phyloP scores from a whole-genome alignment of 1,140 invertebrate species.

The Chrysopa pallens region DNA sequence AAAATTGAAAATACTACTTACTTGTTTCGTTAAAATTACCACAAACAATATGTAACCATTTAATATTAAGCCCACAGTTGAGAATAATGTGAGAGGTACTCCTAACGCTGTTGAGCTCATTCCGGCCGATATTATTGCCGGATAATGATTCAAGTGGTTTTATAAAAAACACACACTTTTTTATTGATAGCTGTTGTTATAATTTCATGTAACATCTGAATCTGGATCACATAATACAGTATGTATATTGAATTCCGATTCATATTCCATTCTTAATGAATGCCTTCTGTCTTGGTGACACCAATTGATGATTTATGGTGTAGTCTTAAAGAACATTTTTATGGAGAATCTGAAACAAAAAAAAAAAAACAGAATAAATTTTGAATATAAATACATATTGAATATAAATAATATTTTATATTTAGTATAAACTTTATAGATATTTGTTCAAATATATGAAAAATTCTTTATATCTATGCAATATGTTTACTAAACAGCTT shows the following conservation, averaged over 20 bases:
- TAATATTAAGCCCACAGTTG: constrained; percentile 16
- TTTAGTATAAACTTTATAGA: too few species aligned
- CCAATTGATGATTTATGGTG: not conserved
- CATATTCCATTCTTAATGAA: not conserved
- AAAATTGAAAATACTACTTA: too few species aligned
- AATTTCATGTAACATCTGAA: too few species aligned
- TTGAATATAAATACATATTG: too few species aligned
- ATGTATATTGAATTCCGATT: not conserved
- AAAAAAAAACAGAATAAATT: too few species aligned
- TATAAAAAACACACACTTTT: not conserved
- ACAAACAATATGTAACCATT: constrained; percentile 20
- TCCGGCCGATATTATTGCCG: constrained; percentile 2
- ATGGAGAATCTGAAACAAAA: too few species aligned
- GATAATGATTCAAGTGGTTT: not conserved
- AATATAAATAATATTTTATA: too few species aligned
- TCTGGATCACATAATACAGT: not conserved
- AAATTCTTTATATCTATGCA: too few species aligned
- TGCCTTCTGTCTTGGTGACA: not conserved
- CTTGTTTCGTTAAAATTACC: constrained; percentile 19
- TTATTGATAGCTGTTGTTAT: too few species aligned
- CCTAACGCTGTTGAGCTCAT: constrained; percentile 18
- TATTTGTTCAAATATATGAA: too few species aligned
- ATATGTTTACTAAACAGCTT: too few species aligned
- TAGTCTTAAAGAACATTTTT: too few species aligned
- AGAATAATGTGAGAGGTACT: constrained; percentile 16